Conservation (phyloP, 2,113 vertebrate genomes). For the Ceratotherium simum region DNA sequence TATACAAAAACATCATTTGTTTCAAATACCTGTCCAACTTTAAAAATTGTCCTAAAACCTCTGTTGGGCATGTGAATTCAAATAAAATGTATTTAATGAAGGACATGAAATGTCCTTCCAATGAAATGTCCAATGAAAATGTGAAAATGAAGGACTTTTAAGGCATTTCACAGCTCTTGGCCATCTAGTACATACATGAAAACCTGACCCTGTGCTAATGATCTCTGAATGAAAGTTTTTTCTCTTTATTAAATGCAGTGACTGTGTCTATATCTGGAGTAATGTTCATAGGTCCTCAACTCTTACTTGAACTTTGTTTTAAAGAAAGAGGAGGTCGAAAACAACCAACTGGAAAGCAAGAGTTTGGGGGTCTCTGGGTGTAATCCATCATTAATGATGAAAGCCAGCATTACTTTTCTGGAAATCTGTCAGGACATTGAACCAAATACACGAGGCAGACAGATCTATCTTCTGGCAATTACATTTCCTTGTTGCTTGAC, state of each 20-base stretch:
- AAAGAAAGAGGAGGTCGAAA: neutral
- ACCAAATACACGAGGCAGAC: neutral
- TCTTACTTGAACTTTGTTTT: neutral
- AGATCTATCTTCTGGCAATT: neutral
- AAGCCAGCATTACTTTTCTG: neutral
- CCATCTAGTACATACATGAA: neutral
- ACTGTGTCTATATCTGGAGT: fast-evolving
- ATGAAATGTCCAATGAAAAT: too few relatives aligned
- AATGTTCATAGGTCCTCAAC: neutral
- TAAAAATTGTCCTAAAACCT: neutral
- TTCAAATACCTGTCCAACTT: neutral
- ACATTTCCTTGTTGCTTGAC: neutral
- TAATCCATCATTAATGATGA: neutral
- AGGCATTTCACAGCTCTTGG: fast-evolving
- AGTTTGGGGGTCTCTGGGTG: fast-evolving
- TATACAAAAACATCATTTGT: fast-evolving
- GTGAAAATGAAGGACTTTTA: neutral
- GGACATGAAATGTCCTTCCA: too few relatives aligned
- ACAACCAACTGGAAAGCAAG: neutral
- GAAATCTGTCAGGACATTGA: neutral
- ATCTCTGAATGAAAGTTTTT: neutral
- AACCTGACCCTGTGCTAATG: fast-evolving
- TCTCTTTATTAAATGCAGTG: too few relatives aligned
- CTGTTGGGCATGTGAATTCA: neutral
- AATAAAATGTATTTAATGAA: neutral